Conservation (phyloP, 64 coral and sea anemone genomes). For the Orbicella faveolata region DNA sequence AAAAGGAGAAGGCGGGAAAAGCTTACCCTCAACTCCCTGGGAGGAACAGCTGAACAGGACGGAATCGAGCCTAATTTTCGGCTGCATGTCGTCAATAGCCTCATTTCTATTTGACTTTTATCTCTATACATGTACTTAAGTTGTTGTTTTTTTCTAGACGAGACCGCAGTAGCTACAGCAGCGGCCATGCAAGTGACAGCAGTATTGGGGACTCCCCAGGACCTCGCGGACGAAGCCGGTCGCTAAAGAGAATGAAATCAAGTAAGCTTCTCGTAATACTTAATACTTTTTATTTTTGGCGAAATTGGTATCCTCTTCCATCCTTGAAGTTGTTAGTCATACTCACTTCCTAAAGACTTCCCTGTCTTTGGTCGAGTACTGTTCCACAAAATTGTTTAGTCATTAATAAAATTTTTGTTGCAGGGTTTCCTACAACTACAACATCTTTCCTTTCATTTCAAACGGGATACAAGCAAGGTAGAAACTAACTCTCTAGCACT, state of each 20-base stretch:
- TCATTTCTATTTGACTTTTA: too few relatives aligned
- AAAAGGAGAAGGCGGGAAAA: too few relatives aligned
- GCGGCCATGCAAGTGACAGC: conserved; percentile 89
- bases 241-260: conserved; percentile 79
- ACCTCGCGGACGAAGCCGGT: conserved; percentile 54
- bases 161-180: conserved; percentile 83
- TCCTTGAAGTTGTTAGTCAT: too few relatives aligned
- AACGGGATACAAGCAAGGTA: background rate
- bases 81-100: too few relatives aligned
- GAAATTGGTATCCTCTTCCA: too few relatives aligned
- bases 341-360: too few relatives aligned
- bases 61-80: too few relatives aligned
- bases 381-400: too few relatives aligned
- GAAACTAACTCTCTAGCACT: background rate
- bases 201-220: conserved; percentile 74
- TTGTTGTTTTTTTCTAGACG: conserved; percentile 4
- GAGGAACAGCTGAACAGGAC: too few relatives aligned
- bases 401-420: background rate
- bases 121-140: background rate
- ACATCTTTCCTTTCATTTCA: background rate
- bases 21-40: too few relatives aligned
- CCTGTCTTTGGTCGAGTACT: background rate
- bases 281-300: background rate
- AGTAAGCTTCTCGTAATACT: conserved; percentile 21
- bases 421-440: background rate